Percentiles rank a stretch among this genome's conserved stretches.
These are phyloP conservation scores for Chrysotoxum bicinctum DNA, from an alignment of 2,888 invertebrate species.

Conservation along the genomic window DNA sequence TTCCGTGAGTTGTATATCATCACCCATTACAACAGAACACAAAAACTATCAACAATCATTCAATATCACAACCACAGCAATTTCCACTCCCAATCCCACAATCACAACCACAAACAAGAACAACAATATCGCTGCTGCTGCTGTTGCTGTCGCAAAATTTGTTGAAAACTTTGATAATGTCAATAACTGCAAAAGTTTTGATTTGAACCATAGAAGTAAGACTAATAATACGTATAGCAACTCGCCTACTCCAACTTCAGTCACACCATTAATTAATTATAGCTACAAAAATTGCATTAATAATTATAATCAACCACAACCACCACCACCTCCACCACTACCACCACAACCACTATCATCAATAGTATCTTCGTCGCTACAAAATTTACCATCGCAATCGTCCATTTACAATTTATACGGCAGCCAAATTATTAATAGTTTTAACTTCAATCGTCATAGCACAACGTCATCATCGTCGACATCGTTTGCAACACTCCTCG, in stretches of 20 bases:
- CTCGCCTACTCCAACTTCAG: slow-evolving; percentile 64
- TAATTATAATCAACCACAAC: slow-evolving; percentile 57
- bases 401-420: slow-evolving; percentile 71
- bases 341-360: slow-evolving; percentile 71
- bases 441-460: slow-evolving; percentile 72
- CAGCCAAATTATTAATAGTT: slow-evolving; percentile 71
- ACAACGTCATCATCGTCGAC: slow-evolving; percentile 71
- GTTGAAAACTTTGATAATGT: slow-evolving; percentile 53
- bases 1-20: slow-evolving; percentile 69
- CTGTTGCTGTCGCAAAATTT: slow-evolving; percentile 67
- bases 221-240: slow-evolving; percentile 60
- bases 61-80: slow-evolving; percentile 45
- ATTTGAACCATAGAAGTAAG: slow-evolving; percentile 63
- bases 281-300: slow-evolving; percentile 66
- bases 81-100: slow-evolving; percentile 27
- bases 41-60: slow-evolving; percentile 40
- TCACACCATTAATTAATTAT: slow-evolving; percentile 70
- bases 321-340: slow-evolving; percentile 69
- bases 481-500: slow-evolving; percentile 49
- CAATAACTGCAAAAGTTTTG: slow-evolving; percentile 57
- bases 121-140: slow-evolving; percentile 68
- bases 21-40: slow-evolving; percentile 38
- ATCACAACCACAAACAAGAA: slow-evolving; percentile 21
- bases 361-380: slow-evolving; percentile 71
- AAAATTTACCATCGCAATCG: slow-evolving; percentile 72